These are phyloP conservation scores for Tinamus guttatus DNA, from an alignment of 2,113 vertebrate genomes.

Conservation along the genomic window DNA sequence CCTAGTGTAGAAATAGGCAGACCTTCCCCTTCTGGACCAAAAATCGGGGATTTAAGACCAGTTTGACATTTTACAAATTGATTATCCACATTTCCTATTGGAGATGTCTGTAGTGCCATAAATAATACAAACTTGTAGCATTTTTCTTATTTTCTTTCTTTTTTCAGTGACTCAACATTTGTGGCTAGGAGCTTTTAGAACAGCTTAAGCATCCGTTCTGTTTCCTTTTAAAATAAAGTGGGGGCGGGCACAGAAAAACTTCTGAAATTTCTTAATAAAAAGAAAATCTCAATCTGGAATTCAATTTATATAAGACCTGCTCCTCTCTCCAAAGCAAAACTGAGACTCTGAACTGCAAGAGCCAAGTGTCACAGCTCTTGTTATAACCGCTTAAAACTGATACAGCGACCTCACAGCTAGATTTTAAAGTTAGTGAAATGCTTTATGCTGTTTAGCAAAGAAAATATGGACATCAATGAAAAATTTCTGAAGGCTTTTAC, in stretches of 20 bases:
- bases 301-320: background rate
- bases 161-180: constrained; percentile 38
- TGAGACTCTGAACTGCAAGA: constrained; percentile 26
- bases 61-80: background rate
- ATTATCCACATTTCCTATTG: background rate
- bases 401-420: background rate
- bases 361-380: background rate
- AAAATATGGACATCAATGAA: background rate
- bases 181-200: constrained; percentile 32
- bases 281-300: constrained; percentile 6
- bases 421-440: background rate
- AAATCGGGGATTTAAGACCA: background rate
- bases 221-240: too few relatives aligned
- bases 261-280: background rate
- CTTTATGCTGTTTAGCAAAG: background rate
- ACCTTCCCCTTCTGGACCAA: background rate
- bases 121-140: background rate
- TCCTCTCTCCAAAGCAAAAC: background rate
- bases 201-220: constrained; percentile 49
- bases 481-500: constrained; percentile 20
- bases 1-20: background rate
- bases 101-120: background rate
- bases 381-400: constrained; percentile 25
- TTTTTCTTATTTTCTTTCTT: background rate
- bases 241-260: background rate